Conservation (phyloP, 2,113 vertebrate genomes). For the Acanthisitta chloris region DNA sequence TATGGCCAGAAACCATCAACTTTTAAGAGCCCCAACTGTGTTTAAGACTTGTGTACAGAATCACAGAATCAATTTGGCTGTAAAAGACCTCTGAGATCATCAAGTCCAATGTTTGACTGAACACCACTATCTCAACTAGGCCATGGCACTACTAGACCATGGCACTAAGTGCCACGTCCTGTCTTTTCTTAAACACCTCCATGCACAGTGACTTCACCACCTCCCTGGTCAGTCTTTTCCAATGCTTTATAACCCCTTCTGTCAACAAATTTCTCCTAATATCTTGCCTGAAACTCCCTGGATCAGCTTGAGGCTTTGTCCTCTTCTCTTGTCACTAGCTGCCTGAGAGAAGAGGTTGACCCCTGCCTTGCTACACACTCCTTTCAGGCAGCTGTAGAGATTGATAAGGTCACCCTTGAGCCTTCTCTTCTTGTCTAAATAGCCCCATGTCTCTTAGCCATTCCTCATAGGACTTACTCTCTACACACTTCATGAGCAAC, state of each 20-base stretch:
- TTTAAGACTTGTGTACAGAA: not conserved
- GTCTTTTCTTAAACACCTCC: not conserved
- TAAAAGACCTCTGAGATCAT: not conserved
- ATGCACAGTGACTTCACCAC: not conserved
- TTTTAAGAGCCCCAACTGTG: not conserved
- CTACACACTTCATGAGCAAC: not conserved
- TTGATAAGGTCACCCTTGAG: not conserved
- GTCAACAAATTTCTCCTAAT: not conserved
- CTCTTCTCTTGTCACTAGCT: not conserved
- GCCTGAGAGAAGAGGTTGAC: not conserved
- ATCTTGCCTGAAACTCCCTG: not conserved
- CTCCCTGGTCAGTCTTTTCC: not conserved
- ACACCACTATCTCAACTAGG: not conserved
- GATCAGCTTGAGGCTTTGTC: not conserved
- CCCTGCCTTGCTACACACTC: not conserved
- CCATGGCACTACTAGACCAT: not conserved
- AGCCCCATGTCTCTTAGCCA: not conserved
- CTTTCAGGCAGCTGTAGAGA: not conserved
- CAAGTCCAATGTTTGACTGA: rapidly evolving
- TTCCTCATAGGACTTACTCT: not conserved
- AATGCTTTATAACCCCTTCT: not conserved
- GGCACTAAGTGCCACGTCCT: not conserved
- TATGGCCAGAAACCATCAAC: not conserved
- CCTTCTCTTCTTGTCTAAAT: not conserved
- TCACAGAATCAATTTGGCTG: not conserved